Conservation (phyloP, 2,113 vertebrate species). For the Atractosteus spatula region DNA sequence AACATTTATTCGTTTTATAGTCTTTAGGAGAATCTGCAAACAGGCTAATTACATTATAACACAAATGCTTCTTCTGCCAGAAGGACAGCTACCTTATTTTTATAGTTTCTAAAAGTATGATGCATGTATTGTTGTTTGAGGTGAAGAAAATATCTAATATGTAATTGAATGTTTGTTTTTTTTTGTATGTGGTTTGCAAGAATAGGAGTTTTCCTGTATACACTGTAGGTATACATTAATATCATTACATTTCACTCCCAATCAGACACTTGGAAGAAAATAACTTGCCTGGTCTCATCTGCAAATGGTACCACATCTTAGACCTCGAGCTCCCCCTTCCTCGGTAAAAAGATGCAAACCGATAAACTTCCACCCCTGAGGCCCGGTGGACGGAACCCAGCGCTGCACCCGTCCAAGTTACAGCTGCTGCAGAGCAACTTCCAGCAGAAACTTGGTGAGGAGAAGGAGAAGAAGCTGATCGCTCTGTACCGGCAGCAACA, state of each 20-base stretch:
- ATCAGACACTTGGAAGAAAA: neutral
- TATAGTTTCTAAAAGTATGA: no score
- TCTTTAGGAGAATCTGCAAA: no score
- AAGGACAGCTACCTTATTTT: no score
- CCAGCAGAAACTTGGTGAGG: constrained; percentile 35
- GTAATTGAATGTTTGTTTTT: no score
- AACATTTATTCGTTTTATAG: no score
- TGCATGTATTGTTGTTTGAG: no score
- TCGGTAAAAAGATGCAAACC: constrained; percentile 18
- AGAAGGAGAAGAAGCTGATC: constrained; percentile 41
- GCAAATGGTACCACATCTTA: constrained; percentile 44
- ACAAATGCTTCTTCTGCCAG: no score
- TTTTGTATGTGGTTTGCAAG: no score
- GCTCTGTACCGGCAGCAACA: constrained; percentile 29
- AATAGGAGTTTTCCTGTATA: no score
- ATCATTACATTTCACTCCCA: neutral
- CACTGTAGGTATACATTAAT: neutral
- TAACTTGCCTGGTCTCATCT: constrained; percentile 52
- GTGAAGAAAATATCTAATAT: no score
- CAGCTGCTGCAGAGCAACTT: constrained; percentile 32
- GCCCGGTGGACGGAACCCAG: constrained; percentile 14
- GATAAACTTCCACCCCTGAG: constrained; percentile 28
- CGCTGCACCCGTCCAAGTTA: constrained; percentile 14
- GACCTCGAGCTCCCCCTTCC: constrained; percentile 24
- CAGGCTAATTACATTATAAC: no score